Evolutionary conservation across 2,113 vertebrate species (phyloP), one percentile per base, ranked within the genome.

Genomic region (Gymnogyps californianus): DNA sequence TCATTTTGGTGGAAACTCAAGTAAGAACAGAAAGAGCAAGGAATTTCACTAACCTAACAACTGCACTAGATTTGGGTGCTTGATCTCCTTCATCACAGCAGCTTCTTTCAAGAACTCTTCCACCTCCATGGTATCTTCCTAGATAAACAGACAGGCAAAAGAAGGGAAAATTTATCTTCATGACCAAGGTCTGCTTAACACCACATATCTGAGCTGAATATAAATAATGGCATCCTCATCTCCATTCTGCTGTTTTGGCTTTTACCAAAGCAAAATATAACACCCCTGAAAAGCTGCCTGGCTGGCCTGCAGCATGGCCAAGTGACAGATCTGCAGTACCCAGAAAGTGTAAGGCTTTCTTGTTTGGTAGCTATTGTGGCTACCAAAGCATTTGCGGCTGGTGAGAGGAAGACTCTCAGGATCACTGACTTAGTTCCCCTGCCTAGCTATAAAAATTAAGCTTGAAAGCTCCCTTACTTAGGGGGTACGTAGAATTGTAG

Each of bases 101-200:
- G 99, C 99, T 98, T 99, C 99, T 98, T 99, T 99, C 67, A 99
- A 96, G 96, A 99, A 99, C 95, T 99, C 99, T 64, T 99, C 99
- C 47, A 99, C 99, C 91, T 99, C 99, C 99, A 99, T 99, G 64
- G 99, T 99, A 94, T 99, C 99, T 96, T 99, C 99, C 99, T 99
- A 95, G 58, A 97, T 3, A 83, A 44, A 85, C 21, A 80, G 86
- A 26, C 36, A 82, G 62, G 74, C 57, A 69, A 93, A 59, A 91
- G 54, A 85, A 80, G 77, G 16, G 59, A 40, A 84, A 19, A n/a
- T 42, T 84, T 40, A 72, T 69, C 31, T 91, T 96, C 64, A 75
- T 34, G 78, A 90, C 26, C 44, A 36, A 65, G 34, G 49, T 86
- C 55, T 93, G 82, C 17, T 82, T 74, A 96, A 36, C 67, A 77